Conservation (phyloP, 2,797 vertebrate genomes). For the Rhinophrynus dorsalis region DNA sequence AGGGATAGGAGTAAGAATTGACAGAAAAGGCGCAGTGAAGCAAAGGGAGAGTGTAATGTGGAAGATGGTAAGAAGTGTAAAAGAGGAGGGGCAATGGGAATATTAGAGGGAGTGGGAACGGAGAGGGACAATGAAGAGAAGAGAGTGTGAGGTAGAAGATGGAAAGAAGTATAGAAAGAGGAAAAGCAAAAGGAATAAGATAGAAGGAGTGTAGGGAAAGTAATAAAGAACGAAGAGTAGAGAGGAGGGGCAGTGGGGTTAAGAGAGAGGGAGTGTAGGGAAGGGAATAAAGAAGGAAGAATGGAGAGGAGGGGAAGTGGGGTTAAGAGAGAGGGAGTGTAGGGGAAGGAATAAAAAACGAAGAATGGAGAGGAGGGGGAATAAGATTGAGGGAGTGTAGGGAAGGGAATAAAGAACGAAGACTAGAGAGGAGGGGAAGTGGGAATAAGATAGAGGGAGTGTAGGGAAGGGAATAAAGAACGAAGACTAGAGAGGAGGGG, state of each 20-base stretch:
- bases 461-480: too few relatives aligned
- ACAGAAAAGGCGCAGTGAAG: too few relatives aligned
- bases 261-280: background rate
- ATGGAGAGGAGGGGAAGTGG: background rate
- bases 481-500: too few relatives aligned
- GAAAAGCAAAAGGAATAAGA: too few relatives aligned
- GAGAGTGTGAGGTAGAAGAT: background rate
- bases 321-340: too few relatives aligned
- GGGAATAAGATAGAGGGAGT: too few relatives aligned
- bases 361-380: background rate
- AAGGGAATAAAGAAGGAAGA: background rate
- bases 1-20: rapidly evolving
- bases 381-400: too few relatives aligned
- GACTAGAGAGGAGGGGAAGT: too few relatives aligned
- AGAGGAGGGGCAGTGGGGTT: background rate
- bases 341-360: background rate
- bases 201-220: background rate
- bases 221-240: too few relatives aligned
- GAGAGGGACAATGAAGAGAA: background rate
- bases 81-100: background rate
- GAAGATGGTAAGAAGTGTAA: background rate
- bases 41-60: background rate
- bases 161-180: background rate
- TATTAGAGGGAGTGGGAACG: background rate
- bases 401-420: too few relatives aligned